Conservation (phyloP, 2,113 vertebrate species). For the Oreochromis aureus region DNA sequence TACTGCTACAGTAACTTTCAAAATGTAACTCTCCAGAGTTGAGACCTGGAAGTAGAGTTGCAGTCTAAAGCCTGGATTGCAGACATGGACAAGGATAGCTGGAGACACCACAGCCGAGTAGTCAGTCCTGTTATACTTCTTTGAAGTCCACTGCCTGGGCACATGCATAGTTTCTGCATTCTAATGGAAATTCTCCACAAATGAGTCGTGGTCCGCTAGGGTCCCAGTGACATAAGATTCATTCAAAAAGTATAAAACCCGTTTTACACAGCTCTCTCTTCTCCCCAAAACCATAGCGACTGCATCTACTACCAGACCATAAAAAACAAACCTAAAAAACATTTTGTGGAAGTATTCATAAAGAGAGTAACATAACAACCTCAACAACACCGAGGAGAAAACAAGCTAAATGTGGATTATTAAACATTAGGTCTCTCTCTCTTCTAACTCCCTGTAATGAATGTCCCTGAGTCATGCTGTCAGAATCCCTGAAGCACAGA, state of each 20-base stretch:
- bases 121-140: background rate
- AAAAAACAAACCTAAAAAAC: background rate
- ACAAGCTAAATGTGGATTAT: background rate
- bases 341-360: background rate
- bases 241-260: background rate
- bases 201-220: background rate
- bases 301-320: background rate
- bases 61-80: background rate
- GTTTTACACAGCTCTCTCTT: background rate
- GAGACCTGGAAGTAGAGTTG: background rate
- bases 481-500: background rate
- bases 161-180: background rate
- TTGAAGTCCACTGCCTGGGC: rapidly evolving
- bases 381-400: background rate
- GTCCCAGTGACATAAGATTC: background rate
- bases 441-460: background rate
- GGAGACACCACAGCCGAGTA: background rate
- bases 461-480: background rate
- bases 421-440: rapidly evolving
- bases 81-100: background rate
- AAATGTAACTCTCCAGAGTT: background rate
- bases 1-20: background rate
- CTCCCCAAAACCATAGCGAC: background rate
- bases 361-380: background rate
- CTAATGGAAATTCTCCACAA: background rate